Evolutionary conservation across 2,797 vertebrate genomes (phyloP).

Genomic region (Enteromius unitaeniatus): DNA sequence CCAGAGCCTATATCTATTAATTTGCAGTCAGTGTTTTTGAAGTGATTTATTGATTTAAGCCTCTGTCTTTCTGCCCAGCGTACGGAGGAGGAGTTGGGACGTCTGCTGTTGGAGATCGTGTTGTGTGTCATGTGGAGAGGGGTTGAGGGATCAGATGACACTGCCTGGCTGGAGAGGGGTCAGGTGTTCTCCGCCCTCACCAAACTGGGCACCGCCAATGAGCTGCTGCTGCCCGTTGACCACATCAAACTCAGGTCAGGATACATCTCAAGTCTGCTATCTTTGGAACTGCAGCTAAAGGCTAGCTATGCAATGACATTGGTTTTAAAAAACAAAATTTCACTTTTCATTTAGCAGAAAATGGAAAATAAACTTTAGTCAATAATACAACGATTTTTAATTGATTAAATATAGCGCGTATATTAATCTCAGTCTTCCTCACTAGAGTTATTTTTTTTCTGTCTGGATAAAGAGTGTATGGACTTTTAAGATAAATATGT

Average conservation of each 20-base stretch:
- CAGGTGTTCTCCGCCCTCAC: slow-evolving; percentile 95
- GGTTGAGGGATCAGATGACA: slow-evolving; percentile 89
- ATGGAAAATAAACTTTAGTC: too few species aligned
- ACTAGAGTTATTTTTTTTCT: too few species aligned
- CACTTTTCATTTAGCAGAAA: too few species aligned
- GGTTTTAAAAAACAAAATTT: not conserved
- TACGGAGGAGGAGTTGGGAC: slow-evolving; percentile 87
- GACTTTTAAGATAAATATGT: too few species aligned
- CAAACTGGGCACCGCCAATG: slow-evolving; percentile 88
- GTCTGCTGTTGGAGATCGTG: slow-evolving; percentile 87
- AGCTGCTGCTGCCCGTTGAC: slow-evolving; percentile 89
- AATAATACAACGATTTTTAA: too few species aligned
- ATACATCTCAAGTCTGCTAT: not conserved
- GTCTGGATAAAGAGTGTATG: too few species aligned
- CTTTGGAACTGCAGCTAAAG: not conserved
- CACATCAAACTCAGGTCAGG: slow-evolving; percentile 91
- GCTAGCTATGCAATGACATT: not conserved
- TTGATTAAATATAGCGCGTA: too few species aligned
- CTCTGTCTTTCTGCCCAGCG: slow-evolving; percentile 72
- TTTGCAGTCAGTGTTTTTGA: not conserved
- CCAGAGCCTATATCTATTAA: not conserved
- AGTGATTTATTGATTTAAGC: not conserved
- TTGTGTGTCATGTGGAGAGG: slow-evolving; percentile 94
- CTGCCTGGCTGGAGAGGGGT: slow-evolving; percentile 91
- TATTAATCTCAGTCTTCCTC: too few species aligned